Conservation (phyloP, 2,888 invertebrate species). For the Philhelius pedissequus region DNA sequence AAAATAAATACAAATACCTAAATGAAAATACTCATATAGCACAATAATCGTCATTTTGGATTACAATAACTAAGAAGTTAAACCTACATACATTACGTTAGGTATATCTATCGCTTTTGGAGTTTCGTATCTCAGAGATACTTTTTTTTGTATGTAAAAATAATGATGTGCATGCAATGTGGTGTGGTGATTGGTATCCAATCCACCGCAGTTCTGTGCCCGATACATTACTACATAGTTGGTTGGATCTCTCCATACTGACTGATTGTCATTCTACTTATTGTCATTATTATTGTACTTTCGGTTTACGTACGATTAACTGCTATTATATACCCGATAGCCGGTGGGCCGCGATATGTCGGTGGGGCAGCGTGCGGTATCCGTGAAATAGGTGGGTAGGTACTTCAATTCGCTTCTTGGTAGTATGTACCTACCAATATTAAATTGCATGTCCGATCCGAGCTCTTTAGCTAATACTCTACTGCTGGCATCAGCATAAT, state of each 20-base stretch:
- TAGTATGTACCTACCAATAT: neutral
- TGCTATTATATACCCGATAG: neutral
- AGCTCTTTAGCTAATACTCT: neutral
- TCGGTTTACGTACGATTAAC: conserved; percentile 23
- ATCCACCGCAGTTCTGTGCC: conserved; percentile 26
- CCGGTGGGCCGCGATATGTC: neutral
- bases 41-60: conserved; percentile 57
- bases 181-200: conserved; percentile 45
- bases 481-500: conserved; percentile 6
- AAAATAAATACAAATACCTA: neutral
- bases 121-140: conserved; percentile 38
- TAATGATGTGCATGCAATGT: conserved; percentile 31
- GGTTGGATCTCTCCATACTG: conserved; percentile 54
- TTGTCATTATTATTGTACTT: conserved; percentile 53
- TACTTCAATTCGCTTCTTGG: neutral
- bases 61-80: conserved; percentile 28
- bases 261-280: conserved; percentile 62
- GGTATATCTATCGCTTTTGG: neutral
- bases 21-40: neutral
- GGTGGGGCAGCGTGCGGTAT: neutral
- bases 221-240: conserved; percentile 1
- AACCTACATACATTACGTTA: neutral
- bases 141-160: conserved; percentile 13
- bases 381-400: too few relatives aligned
- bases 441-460: neutral